phyloP scores from a whole-genome alignment of 2,888 invertebrate genomes.

The Trissonchulus latispiculum region DNA sequence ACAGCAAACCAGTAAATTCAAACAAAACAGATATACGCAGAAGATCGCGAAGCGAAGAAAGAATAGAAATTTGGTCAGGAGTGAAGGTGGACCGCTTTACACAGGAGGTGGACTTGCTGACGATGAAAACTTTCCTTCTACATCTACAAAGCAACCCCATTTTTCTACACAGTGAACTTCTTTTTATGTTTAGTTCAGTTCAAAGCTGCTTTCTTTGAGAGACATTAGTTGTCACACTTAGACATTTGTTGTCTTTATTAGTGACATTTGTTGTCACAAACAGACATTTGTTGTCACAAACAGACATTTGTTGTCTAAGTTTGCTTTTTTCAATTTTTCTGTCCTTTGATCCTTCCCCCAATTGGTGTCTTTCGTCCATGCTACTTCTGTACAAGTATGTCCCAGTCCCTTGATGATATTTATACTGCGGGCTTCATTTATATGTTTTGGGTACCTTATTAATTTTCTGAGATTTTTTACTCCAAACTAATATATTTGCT shows the following conservation, averaged over 20 bases:
- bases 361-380: too few relatives aligned
- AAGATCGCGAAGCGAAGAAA: not conserved
- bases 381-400: too few relatives aligned
- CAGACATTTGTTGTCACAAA: not conserved
- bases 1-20: not conserved
- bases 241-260: not conserved
- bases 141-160: not conserved
- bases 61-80: not conserved
- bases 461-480: too few relatives aligned
- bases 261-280: not conserved
- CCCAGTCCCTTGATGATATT: too few relatives aligned
- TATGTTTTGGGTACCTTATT: too few relatives aligned
- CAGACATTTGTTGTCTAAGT: not conserved
- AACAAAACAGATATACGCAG: not conserved
- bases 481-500: too few relatives aligned
- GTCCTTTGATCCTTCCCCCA: too few relatives aligned
- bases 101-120: not conserved
- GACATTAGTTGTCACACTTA: not conserved
- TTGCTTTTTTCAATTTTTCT: too few relatives aligned
- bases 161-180: not conserved
- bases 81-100: not conserved
- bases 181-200: too few relatives aligned
- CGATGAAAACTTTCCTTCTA: not conserved
- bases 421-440: too few relatives aligned
- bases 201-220: not conserved